Conservation (phyloP, 1,140 invertebrate genomes). For the Bombus ignitus region DNA sequence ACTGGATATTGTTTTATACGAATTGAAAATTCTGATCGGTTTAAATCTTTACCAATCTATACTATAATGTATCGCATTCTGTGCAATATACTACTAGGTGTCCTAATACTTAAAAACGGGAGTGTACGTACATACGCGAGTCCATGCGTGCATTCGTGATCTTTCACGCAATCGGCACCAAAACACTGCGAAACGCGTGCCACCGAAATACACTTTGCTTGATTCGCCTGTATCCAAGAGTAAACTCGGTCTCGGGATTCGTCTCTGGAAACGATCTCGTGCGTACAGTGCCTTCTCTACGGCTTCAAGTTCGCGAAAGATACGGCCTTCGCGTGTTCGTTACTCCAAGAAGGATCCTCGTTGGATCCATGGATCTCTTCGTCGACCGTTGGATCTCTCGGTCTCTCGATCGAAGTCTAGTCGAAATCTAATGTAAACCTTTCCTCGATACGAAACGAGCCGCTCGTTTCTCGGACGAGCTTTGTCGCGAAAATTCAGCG, state of each 20-base stretch:
- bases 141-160: slow-evolving; percentile 15
- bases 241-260: not conserved
- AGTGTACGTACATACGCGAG: slow-evolving; percentile 25
- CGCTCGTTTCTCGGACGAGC: not conserved
- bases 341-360: not conserved
- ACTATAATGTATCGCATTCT: not conserved
- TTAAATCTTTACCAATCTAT: too few species aligned
- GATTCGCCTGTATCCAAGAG: not conserved
- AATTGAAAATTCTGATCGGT: not conserved
- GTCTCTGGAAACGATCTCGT: not conserved
- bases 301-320: not conserved
- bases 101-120: not conserved
- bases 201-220: slow-evolving; percentile 5
- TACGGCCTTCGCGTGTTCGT: not conserved
- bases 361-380: slow-evolving; percentile 9
- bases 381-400: slow-evolving; percentile 5
- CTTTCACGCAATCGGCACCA: slow-evolving; percentile 2
- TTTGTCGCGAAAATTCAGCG: not conserved
- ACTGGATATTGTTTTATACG: not conserved
- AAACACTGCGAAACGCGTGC: not conserved
- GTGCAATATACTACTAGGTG: not conserved
- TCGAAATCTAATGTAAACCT: slow-evolving; percentile 69
- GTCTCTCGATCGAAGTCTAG: slow-evolving; percentile 16
- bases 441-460: slow-evolving; percentile 13
- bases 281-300: not conserved